Percentiles rank a stretch among this genome's conserved stretches.
Conservation (phyloP, 2,797 vertebrate genomes). For the Dendrocincla fuliginosa region DNA sequence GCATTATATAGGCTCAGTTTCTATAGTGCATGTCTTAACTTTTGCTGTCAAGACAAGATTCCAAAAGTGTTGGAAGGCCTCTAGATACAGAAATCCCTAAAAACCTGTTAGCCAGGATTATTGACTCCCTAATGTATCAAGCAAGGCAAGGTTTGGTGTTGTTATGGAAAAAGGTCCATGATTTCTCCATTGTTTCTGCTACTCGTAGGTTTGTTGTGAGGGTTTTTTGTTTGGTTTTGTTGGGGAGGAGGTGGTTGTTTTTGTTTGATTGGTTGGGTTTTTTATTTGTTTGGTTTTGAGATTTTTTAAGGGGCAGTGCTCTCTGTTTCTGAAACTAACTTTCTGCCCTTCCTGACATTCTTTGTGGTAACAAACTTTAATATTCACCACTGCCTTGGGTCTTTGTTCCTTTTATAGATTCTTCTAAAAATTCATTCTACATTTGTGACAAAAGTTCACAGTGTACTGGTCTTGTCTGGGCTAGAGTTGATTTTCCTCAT, state of each 20-base stretch:
- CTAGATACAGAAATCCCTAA: background rate
- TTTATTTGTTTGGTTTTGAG: background rate
- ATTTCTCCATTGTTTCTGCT: background rate
- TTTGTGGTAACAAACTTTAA: background rate
- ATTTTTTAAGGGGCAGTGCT: background rate
- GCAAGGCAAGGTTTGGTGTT: background rate
- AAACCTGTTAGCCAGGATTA: background rate
- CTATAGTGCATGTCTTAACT: background rate
- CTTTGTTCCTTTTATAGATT: background rate
- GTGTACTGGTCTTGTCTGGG: background rate
- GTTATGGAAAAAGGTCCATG: background rate
- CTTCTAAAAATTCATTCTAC: background rate
- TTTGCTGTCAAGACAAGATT: background rate
- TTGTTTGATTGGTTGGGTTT: background rate
- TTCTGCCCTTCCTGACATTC: background rate
- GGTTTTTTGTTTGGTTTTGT: background rate
- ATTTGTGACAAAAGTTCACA: background rate
- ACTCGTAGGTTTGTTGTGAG: background rate
- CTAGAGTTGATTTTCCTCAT: background rate
- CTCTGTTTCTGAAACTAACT: background rate
- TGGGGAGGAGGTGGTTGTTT: background rate
- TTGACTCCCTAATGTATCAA: background rate
- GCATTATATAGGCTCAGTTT: background rate
- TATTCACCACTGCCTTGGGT: background rate
- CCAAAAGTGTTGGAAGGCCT: background rate